Base-by-base conservation (phyloP, 2,888 invertebrate species). In the Euzophera pinguis region DNA sequence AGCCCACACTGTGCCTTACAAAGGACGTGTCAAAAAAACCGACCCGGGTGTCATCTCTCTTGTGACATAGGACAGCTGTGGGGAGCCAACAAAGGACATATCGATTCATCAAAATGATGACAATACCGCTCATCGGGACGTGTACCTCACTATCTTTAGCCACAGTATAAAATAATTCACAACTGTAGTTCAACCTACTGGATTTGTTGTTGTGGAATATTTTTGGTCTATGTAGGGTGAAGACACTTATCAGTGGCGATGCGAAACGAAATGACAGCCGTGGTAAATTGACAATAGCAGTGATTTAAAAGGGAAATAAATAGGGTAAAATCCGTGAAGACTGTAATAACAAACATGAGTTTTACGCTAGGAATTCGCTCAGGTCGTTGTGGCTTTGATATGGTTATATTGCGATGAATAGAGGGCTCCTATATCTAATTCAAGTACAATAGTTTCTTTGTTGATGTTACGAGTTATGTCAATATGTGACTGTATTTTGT, bases 21-120 rank as follows among this genome's bases (percentile, higher is more conserved):
- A 87, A 74, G 71, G 73, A 73, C 69, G 73, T 75, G 81, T 83
- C 81, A 80, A 78, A 87, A 86, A 83, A 87, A 85, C 78, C 70
- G 74, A 74, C 70, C 79, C 71, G 74, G 81, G 85, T 86, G 86
- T 85, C 87, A 86, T 84, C 84, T 79, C 77, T 58, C 71, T 74
- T 70, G 75, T 83, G 86, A 84, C 86, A 82, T 81, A 73, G 75
- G 85, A 88, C 87, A 88, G 89, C 89, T 89, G 86, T 73, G 81
- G 80, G 78, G 76, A 69, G 71, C 64, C 70, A 73, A 85, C 85
- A 86, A 85, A 66, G 22, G 65, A 71, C 64, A 71, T 77, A 81
- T 83, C 86, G 81, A 86, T 87, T 86, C 79, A 85, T 86, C 86
- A 84, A 76, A 71, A 67, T 68, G 69, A 68, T 73, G 75, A 84